A percentile compares a stretch with the other conserved stretches of the same genome.
Evolutionary conservation across 2,113 vertebrate species (phyloP).

Genomic region (Manacus vitellinus): DNA sequence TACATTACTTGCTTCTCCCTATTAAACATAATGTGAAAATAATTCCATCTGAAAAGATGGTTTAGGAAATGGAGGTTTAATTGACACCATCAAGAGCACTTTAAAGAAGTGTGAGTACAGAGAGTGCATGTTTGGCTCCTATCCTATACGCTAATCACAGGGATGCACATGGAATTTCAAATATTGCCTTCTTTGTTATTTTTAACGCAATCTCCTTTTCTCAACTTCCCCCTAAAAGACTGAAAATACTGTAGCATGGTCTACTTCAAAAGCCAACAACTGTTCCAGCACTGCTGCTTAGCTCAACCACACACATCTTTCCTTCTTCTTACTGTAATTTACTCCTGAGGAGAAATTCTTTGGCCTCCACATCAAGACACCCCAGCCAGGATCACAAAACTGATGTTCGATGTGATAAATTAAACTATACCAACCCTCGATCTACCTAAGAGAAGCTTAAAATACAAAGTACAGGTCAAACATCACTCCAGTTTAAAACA

Average conservation of each 20-base stretch:
- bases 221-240: background rate
- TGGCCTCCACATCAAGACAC: background rate
- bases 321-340: conserved; percentile 7
- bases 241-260: background rate
- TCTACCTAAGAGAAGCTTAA: background rate
- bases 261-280: background rate
- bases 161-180: background rate
- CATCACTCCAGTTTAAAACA: background rate
- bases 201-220: background rate
- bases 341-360: conserved; percentile 2
- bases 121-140: background rate
- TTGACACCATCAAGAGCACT: background rate
- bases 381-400: background rate
- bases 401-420: background rate
- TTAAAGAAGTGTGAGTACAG: background rate
- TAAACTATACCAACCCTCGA: background rate
- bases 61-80: background rate
- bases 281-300: background rate
- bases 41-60: background rate
- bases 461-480: background rate
- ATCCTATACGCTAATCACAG: background rate
- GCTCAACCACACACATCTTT: background rate
- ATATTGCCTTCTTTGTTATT: background rate
- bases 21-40: background rate
- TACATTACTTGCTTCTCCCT: background rate